Base-by-base conservation (phyloP, 23 tunicate species). In the Halocynthia aurantium region DNA sequence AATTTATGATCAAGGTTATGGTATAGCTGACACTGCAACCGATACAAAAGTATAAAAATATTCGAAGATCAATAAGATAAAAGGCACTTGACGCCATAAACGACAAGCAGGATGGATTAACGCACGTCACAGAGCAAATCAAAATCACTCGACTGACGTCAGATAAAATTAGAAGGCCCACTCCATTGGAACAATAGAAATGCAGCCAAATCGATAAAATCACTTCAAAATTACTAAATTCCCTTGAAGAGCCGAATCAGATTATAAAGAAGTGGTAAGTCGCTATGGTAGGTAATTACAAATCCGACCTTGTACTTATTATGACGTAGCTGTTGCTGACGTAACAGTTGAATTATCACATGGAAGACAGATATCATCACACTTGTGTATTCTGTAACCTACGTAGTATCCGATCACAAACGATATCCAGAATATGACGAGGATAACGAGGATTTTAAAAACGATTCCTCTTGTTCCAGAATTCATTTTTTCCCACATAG, bases 361-460 rank as follows among this genome's bases (percentile, higher is more conserved):
- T 0, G 62, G 9, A 18, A 56, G 76, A 6, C 62, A 53, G 56
- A 69, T 64, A 4, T 15, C 83, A 17, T 68, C 74, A n/a, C 86
- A 82, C 61, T 67, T 75, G 61, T 86, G 92, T 8, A 86, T 86
- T 44, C 61, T 73, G 72, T 86, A 86, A 63, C 92, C 92, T 19
- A 86, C 92, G 8, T 72, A 82, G 60, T 86, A 86, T 44, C 92
- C 92, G 55, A 81, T 67, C 52, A 70, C 57, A 61, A 86, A 86
- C 6, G 72, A 71, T 8, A 75, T 22, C n/a, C 75, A 22, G 63
- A 70, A 57, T 18, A 86, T 12, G 10, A 81, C 49, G 10, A 86
- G 55, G 10, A 60, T 64, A 4, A 86, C 50, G 13, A 81, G 6
- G 66, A 56, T 58, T 18, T 69, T 81, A 5, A 86, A 13, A 7